Percentiles rank a stretch among this genome's conserved stretches.
phyloP scores from a whole-genome alignment of 2,797 vertebrate species.

The Yasuhikotakia modesta region DNA sequence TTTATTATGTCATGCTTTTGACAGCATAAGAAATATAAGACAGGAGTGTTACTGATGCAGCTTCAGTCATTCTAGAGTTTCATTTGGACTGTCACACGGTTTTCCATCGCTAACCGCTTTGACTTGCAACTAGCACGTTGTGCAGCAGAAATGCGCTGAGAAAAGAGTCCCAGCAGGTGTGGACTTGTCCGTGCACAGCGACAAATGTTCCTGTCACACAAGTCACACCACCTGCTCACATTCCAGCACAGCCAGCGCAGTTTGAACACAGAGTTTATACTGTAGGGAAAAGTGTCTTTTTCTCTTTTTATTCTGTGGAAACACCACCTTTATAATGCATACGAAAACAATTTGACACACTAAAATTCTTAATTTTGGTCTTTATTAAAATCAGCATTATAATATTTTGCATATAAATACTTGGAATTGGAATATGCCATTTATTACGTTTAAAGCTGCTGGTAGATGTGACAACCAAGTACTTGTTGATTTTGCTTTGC shows the following conservation, averaged over 20 bases:
- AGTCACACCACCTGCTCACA: slow-evolving; percentile 53
- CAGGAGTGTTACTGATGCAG: slow-evolving; percentile 23
- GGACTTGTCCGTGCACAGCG: slow-evolving; percentile 30
- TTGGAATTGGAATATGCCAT: too few relatives aligned
- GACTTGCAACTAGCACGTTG: slow-evolving; percentile 38
- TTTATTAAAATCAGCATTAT: neutral
- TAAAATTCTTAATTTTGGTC: neutral
- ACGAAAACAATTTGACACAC: neutral
- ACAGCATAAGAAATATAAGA: slow-evolving; percentile 10
- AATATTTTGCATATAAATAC: neutral
- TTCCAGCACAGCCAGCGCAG: slow-evolving; percentile 36
- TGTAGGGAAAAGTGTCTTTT: neutral
- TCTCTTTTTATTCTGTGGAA: neutral
- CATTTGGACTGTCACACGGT: neutral
- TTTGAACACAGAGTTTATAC: neutral
- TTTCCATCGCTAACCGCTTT: slow-evolving; percentile 37
- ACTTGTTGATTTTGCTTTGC: neutral
- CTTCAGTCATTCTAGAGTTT: slow-evolving; percentile 45
- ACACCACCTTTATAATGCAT: neutral
- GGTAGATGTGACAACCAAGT: neutral
- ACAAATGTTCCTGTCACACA: slow-evolving; percentile 55
- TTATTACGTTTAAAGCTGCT: neutral
- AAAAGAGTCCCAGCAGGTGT: slow-evolving; percentile 47
- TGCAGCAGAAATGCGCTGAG: slow-evolving; percentile 1
- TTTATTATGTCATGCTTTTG: slow-evolving; percentile 30